Evolutionary conservation across 2,113 vertebrate species (phyloP).

Genomic region (Neogale vison): DNA sequence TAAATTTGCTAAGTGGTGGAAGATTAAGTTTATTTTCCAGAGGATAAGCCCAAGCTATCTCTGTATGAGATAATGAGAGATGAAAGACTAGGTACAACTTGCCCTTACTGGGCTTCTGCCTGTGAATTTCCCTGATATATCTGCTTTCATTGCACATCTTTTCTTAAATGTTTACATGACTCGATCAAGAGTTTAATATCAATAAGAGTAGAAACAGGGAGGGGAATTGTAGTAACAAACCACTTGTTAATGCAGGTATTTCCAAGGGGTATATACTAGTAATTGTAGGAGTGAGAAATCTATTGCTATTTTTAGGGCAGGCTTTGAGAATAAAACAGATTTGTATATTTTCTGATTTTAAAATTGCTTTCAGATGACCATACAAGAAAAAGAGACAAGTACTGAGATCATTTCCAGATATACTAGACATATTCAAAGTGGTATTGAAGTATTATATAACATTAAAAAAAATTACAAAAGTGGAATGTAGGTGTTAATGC

Average conservation of each 20-base stretch:
- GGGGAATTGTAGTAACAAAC: background rate
- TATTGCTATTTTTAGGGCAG: background rate
- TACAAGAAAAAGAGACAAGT: background rate
- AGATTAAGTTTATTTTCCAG: background rate
- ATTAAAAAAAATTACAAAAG: background rate
- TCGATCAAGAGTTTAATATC: background rate
- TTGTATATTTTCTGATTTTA: background rate
- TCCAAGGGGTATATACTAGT: background rate
- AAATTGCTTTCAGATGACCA: background rate
- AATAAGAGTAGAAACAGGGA: background rate
- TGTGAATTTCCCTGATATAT: background rate
- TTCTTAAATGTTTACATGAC: background rate
- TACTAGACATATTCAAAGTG: background rate
- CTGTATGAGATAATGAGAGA: background rate
- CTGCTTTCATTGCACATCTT: background rate
- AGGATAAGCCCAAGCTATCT: background rate
- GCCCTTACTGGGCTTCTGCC: background rate
- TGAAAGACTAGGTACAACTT: background rate
- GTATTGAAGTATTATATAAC: background rate
- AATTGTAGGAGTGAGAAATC: background rate
- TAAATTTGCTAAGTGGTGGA: background rate
- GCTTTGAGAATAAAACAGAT: background rate
- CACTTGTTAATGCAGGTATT: background rate
- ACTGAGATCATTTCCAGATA: constrained; percentile 7
- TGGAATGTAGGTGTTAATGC: background rate